phyloP scores from a whole-genome alignment of 1,140 invertebrate species.

The Drosophila ironensis region DNA sequence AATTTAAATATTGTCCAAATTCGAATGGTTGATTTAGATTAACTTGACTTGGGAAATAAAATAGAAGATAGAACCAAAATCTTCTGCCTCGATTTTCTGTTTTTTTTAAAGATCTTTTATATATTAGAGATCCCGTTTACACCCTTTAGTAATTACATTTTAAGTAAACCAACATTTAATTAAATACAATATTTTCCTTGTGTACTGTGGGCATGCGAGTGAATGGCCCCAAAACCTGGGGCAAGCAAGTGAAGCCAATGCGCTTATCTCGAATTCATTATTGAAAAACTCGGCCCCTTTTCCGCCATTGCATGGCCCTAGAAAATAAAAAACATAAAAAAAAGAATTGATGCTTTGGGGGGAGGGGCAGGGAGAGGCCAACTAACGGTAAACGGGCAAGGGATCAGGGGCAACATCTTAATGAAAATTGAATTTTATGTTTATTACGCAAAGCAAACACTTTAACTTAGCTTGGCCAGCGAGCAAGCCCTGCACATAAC shows the following conservation, averaged over 20 bases:
- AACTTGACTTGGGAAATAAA: too few relatives aligned
- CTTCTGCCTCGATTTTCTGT: too few relatives aligned
- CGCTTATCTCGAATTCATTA: constrained; percentile 77
- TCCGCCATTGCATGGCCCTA: constrained; percentile 20
- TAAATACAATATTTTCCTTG: neutral
- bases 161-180: neutral
- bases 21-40: too few relatives aligned
- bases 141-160: neutral
- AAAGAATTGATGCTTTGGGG: too few relatives aligned
- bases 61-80: too few relatives aligned
- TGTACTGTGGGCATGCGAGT: constrained; percentile 42
- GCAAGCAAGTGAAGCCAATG: constrained; percentile 53
- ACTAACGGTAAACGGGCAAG: constrained; percentile 65
- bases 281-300: constrained; percentile 62
- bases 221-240: constrained; percentile 45
- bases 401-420: constrained; percentile 75
- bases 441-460: constrained; percentile 66
- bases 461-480: constrained; percentile 30
- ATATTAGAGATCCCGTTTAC: neutral
- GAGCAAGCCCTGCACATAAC: constrained; percentile 53
- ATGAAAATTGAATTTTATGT: constrained; percentile 80
- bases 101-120: neutral
- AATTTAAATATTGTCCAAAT: too few relatives aligned
- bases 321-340: constrained; percentile 11
- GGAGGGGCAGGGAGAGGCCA: constrained; percentile 6